Base-by-base conservation (phyloP, 2,113 vertebrate genomes). In the Leptobrachium ailaonicum region DNA sequence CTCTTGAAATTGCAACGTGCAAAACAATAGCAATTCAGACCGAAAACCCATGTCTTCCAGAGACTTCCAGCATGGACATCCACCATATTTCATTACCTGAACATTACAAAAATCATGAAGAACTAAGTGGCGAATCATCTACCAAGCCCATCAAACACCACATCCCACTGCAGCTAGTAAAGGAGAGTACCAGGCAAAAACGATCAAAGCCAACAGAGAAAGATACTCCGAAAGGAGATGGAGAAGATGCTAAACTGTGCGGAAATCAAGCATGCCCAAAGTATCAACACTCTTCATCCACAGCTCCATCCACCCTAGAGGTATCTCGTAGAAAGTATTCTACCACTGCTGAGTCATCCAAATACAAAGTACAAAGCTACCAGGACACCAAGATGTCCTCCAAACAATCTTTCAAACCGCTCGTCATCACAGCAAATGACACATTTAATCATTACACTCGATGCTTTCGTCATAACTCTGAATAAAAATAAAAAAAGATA, bases 331-430 rank as follows among this genome's bases (percentile, higher is more conserved):
- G 72, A 42, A 77, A 73, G n/a, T 80, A 11, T 11, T 62, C 73
- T 60, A 88, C 77, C 76, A 43, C 78, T 54, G 76, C 3, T 0
- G 67, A 81, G 0, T 83, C 82, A 32, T 83, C 91, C 62, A 98
- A 97, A 85, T 98, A 98, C 82, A 94, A 82, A 78, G 95, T 91
- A 8, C 90, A 96, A 75, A 96, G 93, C 86, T 97, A 98, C 41
- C 74, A 92, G 2, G 95, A 95, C 86, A 87, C 95, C 84, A 87
- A 89, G 54, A 87, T 84, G 7, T 85, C 87, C 56, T 87, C 84
- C 11, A 91, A 92, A 76, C 85, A 89, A 32, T 87, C 88, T 70
- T 96, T 96, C 86, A 93, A 95, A 81, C 94, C 94, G 0, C 68
- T 92, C 83, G 82, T 89, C 66, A 90, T 98, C 82, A 90, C 90